phyloP scores from a whole-genome alignment of 2,113 vertebrate genomes.

The Garra rufa region DNA sequence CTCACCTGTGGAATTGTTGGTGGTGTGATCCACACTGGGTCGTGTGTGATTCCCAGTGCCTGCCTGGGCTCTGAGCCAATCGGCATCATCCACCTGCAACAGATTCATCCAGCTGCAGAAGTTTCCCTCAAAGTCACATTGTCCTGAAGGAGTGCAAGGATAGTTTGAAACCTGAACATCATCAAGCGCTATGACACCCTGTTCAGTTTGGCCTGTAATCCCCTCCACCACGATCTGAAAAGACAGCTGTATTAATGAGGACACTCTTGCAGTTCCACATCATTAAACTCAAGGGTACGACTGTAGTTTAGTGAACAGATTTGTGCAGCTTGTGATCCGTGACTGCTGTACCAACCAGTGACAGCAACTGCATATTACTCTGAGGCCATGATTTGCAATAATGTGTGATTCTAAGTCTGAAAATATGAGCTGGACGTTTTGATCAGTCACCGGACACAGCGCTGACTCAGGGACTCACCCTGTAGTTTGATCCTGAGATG shows the following conservation, averaged over 20 bases:
- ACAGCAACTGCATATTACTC: not conserved
- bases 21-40: slow-evolving; percentile 75
- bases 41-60: slow-evolving; percentile 61
- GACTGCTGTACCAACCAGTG: not conserved
- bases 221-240: slow-evolving; percentile 76
- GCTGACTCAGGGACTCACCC: slow-evolving; percentile 62
- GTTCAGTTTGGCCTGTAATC: slow-evolving; percentile 61
- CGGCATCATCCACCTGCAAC: slow-evolving; percentile 63
- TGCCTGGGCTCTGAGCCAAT: slow-evolving; percentile 74
- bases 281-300: slow-evolving; percentile 1
- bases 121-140: slow-evolving; percentile 75
- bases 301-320: not conserved
- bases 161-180: slow-evolving; percentile 67
- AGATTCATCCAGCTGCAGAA: slow-evolving; percentile 75
- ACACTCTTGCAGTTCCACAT: not conserved
- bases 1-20: slow-evolving; percentile 66
- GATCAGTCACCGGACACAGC: too few species aligned
- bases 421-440: not conserved
- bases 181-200: slow-evolving; percentile 75
- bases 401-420: not conserved
- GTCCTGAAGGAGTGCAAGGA: slow-evolving; percentile 63
- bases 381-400: not conserved
- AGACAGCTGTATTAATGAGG: slow-evolving; percentile 6
- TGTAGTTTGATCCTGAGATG: slow-evolving; percentile 61
- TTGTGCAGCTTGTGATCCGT: not conserved